Base-by-base conservation (phyloP, 2,888 invertebrate genomes). In the Ametastegia equiseti region DNA sequence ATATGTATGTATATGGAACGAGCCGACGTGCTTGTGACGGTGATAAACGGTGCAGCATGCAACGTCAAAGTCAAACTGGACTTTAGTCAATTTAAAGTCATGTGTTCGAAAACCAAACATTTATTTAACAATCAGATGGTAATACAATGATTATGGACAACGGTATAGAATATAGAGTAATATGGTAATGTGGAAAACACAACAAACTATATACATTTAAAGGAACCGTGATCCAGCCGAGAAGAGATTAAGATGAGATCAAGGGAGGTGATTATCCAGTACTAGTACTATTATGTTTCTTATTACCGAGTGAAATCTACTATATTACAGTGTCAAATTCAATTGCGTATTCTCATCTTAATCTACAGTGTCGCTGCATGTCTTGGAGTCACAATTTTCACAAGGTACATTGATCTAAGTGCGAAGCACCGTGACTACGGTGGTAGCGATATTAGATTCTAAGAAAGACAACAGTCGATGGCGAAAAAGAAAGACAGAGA, bases 141-240 rank as follows among this genome's bases (percentile, higher is more conserved):
- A 81, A 82, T 88, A 88, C 87, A 88, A 85, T 87, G 85, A 84
- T 86, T 82, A 86, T 84, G 85, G 86, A 87, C 84, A 86, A 86
- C 83, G 86, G 83, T 80, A 80, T 81, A 80, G 78, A 80, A 57
- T 81, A 65, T 80, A 82, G 71, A 79, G 47, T 45, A 47, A 36
- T 42, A 69, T 75, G 75, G 39, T 57, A 75, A 75, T 39, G 75
- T 75, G 75, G 36, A 33, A 36, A 78, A 78, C 77, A 60, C 60
- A 78, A 78, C 57, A 60, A 78, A 60, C 57, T 63, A 78, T 78
- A 42, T 78, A 78, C 60, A 78, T 75, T 78, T 33, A 57, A 30
- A 42, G 60, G 60, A 78, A 78, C 27, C 39, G 78, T 78, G 78
- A 78, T 50, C 42, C 78, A 60, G 45, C 45, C 60, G 42, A 60